Evolutionary conservation across 1,140 invertebrate species (phyloP), one percentile per base, ranked within the genome.

Genomic region (Drosophila hydei): DNA sequence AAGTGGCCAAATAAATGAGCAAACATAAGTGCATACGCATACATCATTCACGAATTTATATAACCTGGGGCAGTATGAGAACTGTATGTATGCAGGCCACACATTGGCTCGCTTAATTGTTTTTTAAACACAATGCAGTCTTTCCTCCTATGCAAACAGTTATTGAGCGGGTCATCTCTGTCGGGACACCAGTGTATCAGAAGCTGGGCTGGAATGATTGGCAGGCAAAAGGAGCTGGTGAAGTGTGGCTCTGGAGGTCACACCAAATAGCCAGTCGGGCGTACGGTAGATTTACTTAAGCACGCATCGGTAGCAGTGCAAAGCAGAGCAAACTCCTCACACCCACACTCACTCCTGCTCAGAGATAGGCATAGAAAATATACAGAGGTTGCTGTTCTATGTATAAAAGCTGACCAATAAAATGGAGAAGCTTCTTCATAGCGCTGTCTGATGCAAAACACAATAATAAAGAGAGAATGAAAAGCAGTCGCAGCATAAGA

Each of bases 361-460:
- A 77, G 23, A 59, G 47, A 60, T 40, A 40, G 25, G 19, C 23
- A 64, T n/a, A 23, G 14, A 42, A 69, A 76, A 79, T 75, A 68
- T 52, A 48, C 75, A 75, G 65, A 84, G 67, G 63, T 81, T 62
- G 70, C 75, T 65, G 65, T 75, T 75, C 68, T 84, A 78, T 72
- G 64, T 59, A 84, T 79, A 73, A 47, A 47, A 8, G 19, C 50
- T 75, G 64, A 71, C 65, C 65, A 83, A 64, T 65, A 75, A 83
- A 72, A 79, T 61, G 61, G 65, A 68, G 52, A 25, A 55, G 40
- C 63, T 64, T 38, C 48, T 58, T 40, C 14, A 54, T 33, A 25
- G 30, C 43, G 21, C 27, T 45, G 25, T 14, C 51, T 70, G 51
- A 33, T 40, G 63, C 51, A 50, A 43, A 45, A 51, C 30, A 64